phyloP scores from a whole-genome alignment of 2,113 vertebrate genomes.

The Diadophis punctatus region DNA sequence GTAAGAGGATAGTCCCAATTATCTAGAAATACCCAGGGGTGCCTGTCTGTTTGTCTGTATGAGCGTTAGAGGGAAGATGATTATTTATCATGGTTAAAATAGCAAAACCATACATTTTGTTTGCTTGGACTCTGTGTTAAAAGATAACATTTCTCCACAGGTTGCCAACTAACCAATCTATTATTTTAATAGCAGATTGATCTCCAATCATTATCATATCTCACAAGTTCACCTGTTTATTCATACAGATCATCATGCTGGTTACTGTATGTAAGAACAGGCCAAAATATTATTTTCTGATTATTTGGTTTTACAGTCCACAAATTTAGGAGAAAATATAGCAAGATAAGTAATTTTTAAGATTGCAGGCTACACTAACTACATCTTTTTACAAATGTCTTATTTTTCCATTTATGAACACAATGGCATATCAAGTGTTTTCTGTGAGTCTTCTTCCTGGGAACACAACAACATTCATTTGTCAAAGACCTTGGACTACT shows the following conservation, averaged over 20 bases:
- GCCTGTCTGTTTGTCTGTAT: background rate
- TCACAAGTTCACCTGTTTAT: background rate
- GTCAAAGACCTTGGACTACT: too few relatives aligned
- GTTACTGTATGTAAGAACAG: background rate
- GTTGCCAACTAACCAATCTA: background rate
- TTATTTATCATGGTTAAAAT: conserved; percentile 3
- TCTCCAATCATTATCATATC: background rate
- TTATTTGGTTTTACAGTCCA: background rate
- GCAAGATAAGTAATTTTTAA: background rate
- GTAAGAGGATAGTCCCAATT: background rate
- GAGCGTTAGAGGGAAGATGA: background rate
- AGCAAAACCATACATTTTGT: conserved; percentile 20
- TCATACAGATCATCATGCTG: background rate
- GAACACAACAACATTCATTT: background rate
- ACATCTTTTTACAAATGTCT: background rate
- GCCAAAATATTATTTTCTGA: background rate
- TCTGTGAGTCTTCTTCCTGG: background rate
- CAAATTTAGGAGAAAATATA: background rate
- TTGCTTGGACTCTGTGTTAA: background rate
- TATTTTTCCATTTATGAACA: background rate
- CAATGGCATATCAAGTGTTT: background rate
- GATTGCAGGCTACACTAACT: background rate
- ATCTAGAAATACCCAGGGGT: background rate
- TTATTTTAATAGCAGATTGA: background rate
- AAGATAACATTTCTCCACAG: background rate